Percentiles rank a stretch among this genome's conserved stretches.
phyloP scores from a whole-genome alignment of 2,797 vertebrate genomes.

The Fratercula arctica region DNA sequence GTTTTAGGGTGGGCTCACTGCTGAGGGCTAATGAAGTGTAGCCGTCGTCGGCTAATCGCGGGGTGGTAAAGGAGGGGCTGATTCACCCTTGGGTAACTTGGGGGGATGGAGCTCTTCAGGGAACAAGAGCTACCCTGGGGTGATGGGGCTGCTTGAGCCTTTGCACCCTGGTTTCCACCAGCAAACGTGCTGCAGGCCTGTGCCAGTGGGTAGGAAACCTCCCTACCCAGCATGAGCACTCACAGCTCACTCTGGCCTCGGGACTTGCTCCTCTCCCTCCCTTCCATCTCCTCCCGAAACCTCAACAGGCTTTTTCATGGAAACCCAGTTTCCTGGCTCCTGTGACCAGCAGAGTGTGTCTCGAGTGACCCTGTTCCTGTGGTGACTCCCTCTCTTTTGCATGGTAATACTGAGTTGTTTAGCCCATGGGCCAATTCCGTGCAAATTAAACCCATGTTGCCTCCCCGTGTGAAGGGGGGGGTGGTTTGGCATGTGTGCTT shows the following conservation, averaged over 20 bases:
- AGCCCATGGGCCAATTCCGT: not conserved
- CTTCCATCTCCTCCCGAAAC: not conserved
- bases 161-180: not conserved
- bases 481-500: not conserved
- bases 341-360: not conserved
- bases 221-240: not conserved
- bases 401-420: not conserved
- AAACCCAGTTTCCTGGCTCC: not conserved
- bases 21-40: not conserved
- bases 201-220: not conserved
- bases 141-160: not conserved
- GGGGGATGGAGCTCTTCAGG: not conserved
- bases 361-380: not conserved
- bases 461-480: rapidly evolving
- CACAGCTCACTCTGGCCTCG: rapidly evolving
- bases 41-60: not conserved
- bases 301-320: not conserved
- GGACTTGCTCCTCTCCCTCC: not conserved
- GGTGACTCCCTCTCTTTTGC: not conserved
- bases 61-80: not conserved
- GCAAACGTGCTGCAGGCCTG: not conserved
- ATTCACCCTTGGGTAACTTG: not conserved
- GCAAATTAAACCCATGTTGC: not conserved
- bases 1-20: not conserved
- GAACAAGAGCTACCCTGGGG: not conserved